Conservation (phyloP, 2,888 invertebrate genomes). For the Drosophila mettleri region DNA sequence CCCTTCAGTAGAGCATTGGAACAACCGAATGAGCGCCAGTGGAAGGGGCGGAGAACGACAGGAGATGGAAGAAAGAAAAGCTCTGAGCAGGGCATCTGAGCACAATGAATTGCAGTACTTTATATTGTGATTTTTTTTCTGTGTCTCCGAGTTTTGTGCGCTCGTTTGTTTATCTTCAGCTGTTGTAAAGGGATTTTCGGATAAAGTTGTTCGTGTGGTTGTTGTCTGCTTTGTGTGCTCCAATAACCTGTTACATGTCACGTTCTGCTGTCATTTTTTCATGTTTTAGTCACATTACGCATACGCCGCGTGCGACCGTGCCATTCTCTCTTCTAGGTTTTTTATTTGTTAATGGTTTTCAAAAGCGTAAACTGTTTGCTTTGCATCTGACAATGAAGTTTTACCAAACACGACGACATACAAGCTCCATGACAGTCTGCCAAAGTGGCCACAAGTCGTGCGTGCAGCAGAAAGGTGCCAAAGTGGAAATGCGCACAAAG, state of each 20-base stretch:
- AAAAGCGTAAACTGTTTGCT: slow-evolving; percentile 30
- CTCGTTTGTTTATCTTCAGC: slow-evolving; percentile 33
- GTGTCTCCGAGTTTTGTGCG: slow-evolving; percentile 41
- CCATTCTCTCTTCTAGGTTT: neutral
- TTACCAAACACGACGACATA: slow-evolving; percentile 21
- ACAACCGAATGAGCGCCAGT: slow-evolving; percentile 2
- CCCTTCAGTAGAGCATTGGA: slow-evolving; percentile 22
- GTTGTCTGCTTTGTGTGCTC: slow-evolving; percentile 38
- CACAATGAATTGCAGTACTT: slow-evolving; percentile 79
- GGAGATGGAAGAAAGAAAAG: neutral
- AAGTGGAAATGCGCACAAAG: slow-evolving; percentile 44
- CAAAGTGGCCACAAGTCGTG: slow-evolving; percentile 58
- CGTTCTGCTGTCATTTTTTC: slow-evolving; percentile 45
- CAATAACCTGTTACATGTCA: slow-evolving; percentile 79
- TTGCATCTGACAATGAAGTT: slow-evolving; percentile 35
- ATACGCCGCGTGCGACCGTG: slow-evolving; percentile 48
- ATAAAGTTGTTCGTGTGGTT: slow-evolving; percentile 74
- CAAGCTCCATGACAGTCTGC: slow-evolving; percentile 37
- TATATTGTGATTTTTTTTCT: slow-evolving; percentile 71
- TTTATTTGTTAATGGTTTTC: slow-evolving; percentile 34
- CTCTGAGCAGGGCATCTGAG: slow-evolving; percentile 56
- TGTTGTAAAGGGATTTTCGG: slow-evolving; percentile 67
- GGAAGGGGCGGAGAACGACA: neutral
- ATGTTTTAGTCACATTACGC: slow-evolving; percentile 49
- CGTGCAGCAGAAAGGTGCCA: slow-evolving; percentile 49